These are phyloP conservation scores for Otolemur crassicaudatus DNA, from an alignment of 2,797 vertebrate genomes.

Conservation along the genomic window DNA sequence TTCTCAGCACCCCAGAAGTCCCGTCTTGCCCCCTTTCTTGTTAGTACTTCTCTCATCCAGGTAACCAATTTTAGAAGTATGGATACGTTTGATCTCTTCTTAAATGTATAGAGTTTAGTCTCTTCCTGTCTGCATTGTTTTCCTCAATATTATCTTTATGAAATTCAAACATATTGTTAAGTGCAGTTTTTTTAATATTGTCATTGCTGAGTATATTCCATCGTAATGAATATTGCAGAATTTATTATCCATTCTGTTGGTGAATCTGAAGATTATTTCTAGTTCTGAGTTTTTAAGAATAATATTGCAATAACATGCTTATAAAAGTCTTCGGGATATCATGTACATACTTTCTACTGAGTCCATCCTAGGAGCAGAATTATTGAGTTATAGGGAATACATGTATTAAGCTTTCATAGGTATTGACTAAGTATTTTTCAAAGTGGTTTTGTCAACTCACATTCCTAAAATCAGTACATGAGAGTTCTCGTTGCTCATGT, in stretches of 20 bases:
- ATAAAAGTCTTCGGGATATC: not conserved
- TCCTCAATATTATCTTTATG: not conserved
- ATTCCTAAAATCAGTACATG: not conserved
- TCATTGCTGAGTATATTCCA: not conserved
- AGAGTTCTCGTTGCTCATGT: not conserved
- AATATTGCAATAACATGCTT: not conserved
- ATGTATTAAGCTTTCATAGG: constrained; percentile 24
- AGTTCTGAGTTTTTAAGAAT: constrained; percentile 8
- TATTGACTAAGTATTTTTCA: not conserved
- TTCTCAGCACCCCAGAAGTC: not conserved
- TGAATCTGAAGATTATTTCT: not conserved
- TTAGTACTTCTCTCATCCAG: not conserved
- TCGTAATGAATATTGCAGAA: not conserved
- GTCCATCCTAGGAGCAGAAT: not conserved
- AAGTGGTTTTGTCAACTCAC: not conserved
- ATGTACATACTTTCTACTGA: constrained; percentile 10
- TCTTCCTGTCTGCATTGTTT: constrained; percentile 35
- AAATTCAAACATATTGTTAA: not conserved
- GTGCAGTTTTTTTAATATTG: not conserved
- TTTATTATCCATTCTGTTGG: not conserved
- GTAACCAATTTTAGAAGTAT: not conserved
- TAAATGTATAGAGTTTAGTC: not conserved
- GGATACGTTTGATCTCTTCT: not conserved
- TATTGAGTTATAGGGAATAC: not conserved
- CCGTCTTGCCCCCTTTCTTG: not conserved